These are phyloP conservation scores for Recurvirostra avosetta DNA, from an alignment of 2,113 vertebrate species.

Conservation along the genomic window DNA sequence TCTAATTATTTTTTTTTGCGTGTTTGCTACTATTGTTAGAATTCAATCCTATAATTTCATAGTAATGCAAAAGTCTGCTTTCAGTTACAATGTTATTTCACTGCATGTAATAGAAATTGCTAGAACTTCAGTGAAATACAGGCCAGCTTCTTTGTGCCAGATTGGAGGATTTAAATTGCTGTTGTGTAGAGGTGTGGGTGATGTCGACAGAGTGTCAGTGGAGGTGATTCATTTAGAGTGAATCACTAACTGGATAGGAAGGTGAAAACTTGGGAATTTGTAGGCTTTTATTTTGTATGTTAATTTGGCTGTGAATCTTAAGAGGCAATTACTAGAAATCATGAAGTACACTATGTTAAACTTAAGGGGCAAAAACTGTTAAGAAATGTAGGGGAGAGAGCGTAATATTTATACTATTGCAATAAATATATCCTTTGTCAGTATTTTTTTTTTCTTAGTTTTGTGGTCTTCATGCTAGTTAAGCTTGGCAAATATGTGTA, in stretches of 20 bases:
- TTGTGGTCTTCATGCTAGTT: background rate
- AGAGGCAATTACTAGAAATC: background rate
- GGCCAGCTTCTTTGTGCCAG: background rate
- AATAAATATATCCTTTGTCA: background rate
- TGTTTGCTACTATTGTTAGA: background rate
- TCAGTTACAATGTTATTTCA: background rate
- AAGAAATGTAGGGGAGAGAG: background rate
- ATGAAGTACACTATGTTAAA: background rate
- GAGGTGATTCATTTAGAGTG: background rate
- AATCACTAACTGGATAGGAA: background rate
- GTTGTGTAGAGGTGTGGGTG: background rate
- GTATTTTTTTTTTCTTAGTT: background rate
- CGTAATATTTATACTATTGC: background rate
- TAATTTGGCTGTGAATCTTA: background rate
- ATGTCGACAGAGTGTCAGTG: background rate
- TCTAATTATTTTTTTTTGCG: background rate
- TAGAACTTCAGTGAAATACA: background rate
- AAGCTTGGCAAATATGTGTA: background rate
- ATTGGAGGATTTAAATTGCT: background rate
- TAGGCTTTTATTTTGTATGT: background rate
- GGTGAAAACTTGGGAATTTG: background rate
- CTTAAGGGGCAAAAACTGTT: background rate
- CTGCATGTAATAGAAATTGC: background rate
- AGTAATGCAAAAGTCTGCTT: background rate
- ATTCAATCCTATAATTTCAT: background rate